A percentile compares a stretch with the other conserved stretches of the same genome.
Evolutionary conservation across 2,888 invertebrate genomes (phyloP).

Genomic region (Ceratothoa steindachneri): DNA sequence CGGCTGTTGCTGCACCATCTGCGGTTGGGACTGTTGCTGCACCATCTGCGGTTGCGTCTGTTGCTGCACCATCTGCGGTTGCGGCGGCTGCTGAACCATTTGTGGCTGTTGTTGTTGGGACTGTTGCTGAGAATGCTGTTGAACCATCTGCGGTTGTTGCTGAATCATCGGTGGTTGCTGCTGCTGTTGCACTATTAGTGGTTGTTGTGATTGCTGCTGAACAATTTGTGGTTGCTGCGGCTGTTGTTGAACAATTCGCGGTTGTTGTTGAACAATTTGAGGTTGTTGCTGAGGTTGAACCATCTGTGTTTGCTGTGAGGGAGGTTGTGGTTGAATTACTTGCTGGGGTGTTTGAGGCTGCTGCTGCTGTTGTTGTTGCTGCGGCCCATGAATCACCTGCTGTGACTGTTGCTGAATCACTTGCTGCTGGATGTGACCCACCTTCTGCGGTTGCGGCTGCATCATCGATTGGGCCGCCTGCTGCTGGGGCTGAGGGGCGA

Average conservation of each 20-base stretch:
- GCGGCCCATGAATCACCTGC: background rate
- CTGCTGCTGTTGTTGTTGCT: background rate
- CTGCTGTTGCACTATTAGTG: background rate
- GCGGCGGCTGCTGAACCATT: background rate
- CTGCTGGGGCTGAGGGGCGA: background rate
- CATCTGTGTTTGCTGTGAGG: background rate
- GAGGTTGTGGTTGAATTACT: background rate
- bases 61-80: background rate
- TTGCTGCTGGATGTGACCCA: background rate
- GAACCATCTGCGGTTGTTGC: background rate
- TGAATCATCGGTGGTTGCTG: background rate
- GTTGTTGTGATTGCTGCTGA: background rate
- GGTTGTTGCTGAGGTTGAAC: background rate
- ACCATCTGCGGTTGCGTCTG: background rate
- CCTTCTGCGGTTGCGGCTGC: background rate
- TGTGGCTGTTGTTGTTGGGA: background rate
- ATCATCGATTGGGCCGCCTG: background rate
- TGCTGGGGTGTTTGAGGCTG: background rate
- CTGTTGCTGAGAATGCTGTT: background rate
- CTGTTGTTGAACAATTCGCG: background rate
- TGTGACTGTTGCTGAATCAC: background rate
- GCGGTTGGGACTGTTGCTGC: background rate
- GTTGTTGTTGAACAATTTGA: background rate
- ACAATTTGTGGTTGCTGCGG: background rate
- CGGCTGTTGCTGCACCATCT: background rate